Percentiles rank a stretch among this genome's conserved stretches.
Evolutionary conservation across 2,888 invertebrate genomes (phyloP).

Genomic region (Steinernema scapterisci): DNA sequence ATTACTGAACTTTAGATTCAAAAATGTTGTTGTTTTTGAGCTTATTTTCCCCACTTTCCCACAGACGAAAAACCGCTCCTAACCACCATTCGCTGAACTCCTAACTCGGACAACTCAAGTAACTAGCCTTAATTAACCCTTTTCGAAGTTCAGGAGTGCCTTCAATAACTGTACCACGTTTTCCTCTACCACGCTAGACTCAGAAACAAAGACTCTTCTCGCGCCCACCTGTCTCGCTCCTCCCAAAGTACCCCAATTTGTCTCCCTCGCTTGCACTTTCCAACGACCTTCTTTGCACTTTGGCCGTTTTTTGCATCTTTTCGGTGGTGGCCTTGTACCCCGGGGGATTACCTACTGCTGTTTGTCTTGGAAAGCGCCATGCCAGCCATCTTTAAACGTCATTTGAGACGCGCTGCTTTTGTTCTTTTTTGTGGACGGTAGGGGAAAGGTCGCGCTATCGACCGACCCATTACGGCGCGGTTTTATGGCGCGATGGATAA

Average conservation of each 20-base stretch:
- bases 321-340: not conserved
- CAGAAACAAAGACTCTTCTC: too few species aligned
- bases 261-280: not conserved
- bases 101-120: too few species aligned
- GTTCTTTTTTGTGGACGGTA: not conserved
- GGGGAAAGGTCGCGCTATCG: not conserved
- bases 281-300: not conserved
- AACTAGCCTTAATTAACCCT: too few species aligned
- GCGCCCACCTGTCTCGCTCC: not conserved
- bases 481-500: constrained; percentile 18
- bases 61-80: too few species aligned
- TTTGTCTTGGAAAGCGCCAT: not conserved
- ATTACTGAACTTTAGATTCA: too few species aligned
- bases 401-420: not conserved
- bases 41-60: too few species aligned
- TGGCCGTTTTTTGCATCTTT: not conserved
- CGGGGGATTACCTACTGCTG: not conserved
- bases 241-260: not conserved
- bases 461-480: not conserved
- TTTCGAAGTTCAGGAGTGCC: too few species aligned
- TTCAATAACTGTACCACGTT: too few species aligned
- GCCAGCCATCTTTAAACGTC: constrained; percentile 15
- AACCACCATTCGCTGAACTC: too few species aligned
- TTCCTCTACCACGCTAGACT: too few species aligned
- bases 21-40: too few species aligned